phyloP scores from a whole-genome alignment of 2,113 vertebrate genomes.

The Chascanopsetta lugubris region DNA sequence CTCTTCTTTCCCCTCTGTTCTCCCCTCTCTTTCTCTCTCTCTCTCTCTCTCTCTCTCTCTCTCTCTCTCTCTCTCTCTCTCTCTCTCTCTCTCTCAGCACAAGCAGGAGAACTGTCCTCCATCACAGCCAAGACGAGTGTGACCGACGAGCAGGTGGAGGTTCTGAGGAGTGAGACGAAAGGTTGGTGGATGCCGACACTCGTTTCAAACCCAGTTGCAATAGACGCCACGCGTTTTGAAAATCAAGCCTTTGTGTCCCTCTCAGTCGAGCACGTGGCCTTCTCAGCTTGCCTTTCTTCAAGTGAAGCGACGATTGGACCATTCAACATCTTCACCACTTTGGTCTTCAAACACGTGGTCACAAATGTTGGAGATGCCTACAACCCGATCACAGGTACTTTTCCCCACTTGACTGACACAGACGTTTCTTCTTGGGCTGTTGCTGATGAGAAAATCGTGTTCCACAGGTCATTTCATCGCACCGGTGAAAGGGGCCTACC shows the following conservation, averaged over 20 bases:
- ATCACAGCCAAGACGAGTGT: slow-evolving; percentile 10
- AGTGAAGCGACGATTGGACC: accelerated
- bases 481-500: slow-evolving; percentile 52
- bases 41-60: too few relatives aligned
- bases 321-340: not conserved
- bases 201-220: too few relatives aligned
- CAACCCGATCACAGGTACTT: slow-evolving; percentile 44
- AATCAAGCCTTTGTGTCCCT: not conserved
- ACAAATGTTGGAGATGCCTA: slow-evolving; percentile 46
- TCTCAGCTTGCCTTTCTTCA: slow-evolving; percentile 47
- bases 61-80: too few relatives aligned
- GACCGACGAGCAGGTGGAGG: slow-evolving; percentile 41
- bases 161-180: slow-evolving; percentile 29
- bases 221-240: too few relatives aligned
- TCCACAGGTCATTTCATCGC: slow-evolving; percentile 49
- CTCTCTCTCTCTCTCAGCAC: slow-evolving; percentile 4
- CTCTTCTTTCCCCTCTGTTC: too few relatives aligned
- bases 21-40: too few relatives aligned
- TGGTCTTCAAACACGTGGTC: slow-evolving; percentile 35
- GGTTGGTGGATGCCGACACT: slow-evolving; percentile 10
- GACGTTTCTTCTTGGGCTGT: not conserved
- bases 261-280: slow-evolving; percentile 50
- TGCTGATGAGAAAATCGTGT: too few relatives aligned
- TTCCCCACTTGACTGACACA: not conserved
- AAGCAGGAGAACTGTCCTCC: slow-evolving; percentile 18